Evolutionary conservation across 2,113 vertebrate species (phyloP).

Genomic region (Sprattus sprattus): DNA sequence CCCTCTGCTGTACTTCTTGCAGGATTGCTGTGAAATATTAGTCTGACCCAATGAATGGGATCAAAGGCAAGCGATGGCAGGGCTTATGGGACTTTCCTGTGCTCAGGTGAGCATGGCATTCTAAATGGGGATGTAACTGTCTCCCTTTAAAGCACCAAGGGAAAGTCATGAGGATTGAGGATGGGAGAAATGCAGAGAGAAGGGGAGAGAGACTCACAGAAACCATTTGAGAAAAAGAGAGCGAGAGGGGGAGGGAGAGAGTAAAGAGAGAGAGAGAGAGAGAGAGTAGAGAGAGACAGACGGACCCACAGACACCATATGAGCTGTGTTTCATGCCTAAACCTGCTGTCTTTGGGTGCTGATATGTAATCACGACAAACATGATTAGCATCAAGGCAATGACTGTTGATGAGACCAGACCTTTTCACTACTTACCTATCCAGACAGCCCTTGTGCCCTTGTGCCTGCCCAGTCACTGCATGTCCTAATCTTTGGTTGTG

Average conservation of each 20-base stretch:
- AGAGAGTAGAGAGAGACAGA: not conserved
- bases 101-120: constrained; percentile 2
- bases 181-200: not conserved
- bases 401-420: not conserved
- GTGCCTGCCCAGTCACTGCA: not conserved
- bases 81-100: not conserved
- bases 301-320: not conserved
- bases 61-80: not conserved
- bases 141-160: not conserved
- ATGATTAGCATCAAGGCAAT: not conserved
- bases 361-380: not conserved
- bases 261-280: not conserved
- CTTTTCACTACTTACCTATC: not conserved
- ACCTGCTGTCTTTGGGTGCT: not conserved
- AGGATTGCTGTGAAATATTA: constrained; percentile 36
- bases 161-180: not conserved
- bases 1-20: not conserved
- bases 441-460: not conserved
- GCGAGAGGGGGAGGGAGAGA: not conserved
- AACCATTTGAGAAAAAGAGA: not conserved
- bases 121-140: not conserved
- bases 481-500: not conserved
- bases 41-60: constrained; percentile 29
- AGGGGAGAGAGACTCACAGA: not conserved
- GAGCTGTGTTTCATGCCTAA: not conserved